phyloP scores from a whole-genome alignment of 2,888 invertebrate species.

The Deilephila elpenor region DNA sequence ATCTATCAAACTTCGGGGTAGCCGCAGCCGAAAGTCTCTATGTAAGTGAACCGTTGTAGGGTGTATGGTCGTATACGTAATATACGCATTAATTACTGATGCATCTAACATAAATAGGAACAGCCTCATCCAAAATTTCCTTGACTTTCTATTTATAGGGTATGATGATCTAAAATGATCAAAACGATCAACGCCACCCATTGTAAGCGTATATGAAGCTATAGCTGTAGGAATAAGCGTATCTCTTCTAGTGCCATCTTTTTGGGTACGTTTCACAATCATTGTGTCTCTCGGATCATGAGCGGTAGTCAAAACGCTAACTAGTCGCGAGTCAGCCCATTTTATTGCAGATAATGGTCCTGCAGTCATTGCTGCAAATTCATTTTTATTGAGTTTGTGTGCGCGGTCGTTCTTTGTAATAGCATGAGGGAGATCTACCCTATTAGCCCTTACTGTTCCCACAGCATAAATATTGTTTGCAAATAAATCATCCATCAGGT shows the following conservation, averaged over 20 bases:
- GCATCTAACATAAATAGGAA: slow-evolving; percentile 36
- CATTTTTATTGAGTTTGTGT: slow-evolving; percentile 27
- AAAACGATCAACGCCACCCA: too few relatives aligned
- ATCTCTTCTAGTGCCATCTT: slow-evolving; percentile 34
- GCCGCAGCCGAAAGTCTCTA: slow-evolving; percentile 40
- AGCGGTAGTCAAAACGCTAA: slow-evolving; percentile 31
- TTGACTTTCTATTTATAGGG: slow-evolving; percentile 34
- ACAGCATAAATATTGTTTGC: slow-evolving; percentile 34
- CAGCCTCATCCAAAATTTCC: slow-evolving; percentile 31
- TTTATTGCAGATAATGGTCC: slow-evolving; percentile 32
- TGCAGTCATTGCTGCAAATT: slow-evolving; percentile 28
- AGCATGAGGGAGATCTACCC: slow-evolving; percentile 32
- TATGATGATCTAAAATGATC: slow-evolving; percentile 36
- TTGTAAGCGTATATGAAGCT: background rate
- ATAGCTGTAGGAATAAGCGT: background rate
- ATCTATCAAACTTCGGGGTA: slow-evolving; percentile 40
- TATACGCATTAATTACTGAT: slow-evolving; percentile 33
- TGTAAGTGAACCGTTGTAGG: slow-evolving; percentile 13
- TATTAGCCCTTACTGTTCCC: slow-evolving; percentile 35
- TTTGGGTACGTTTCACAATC: slow-evolving; percentile 32
- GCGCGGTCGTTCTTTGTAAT: slow-evolving; percentile 31
- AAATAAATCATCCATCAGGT: slow-evolving; percentile 36
- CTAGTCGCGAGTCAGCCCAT: slow-evolving; percentile 29
- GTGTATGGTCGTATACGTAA: slow-evolving; percentile 34
- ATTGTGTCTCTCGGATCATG: slow-evolving; percentile 31